These are phyloP conservation scores for Arrhamphus sclerolepis DNA, from an alignment of 2,797 vertebrate species.

Conservation along the genomic window DNA sequence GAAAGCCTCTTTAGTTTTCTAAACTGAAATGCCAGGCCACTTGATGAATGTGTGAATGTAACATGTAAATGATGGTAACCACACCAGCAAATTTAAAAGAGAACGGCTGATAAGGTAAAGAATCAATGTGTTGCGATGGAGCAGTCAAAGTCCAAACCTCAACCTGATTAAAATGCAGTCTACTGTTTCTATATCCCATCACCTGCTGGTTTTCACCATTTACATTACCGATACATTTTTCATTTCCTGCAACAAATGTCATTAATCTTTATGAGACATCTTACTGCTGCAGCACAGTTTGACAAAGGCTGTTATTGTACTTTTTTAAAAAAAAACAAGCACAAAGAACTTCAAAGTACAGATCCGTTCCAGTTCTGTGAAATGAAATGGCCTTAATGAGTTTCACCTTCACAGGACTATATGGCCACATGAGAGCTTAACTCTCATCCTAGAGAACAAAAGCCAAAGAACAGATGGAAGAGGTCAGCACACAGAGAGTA, in stretches of 20 bases:
- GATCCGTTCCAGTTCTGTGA: constrained; percentile 36
- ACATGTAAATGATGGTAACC: no score
- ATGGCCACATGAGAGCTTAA: constrained; percentile 49
- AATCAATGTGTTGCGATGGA: no score
- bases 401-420: constrained; percentile 51
- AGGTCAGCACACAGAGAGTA: constrained; percentile 62
- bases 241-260: constrained; percentile 14
- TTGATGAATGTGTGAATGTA: no score
- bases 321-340: constrained; percentile 5
- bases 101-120: no score
- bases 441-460: constrained; percentile 57
- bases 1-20: no score
- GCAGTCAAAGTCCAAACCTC: no score
- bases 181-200: neutral
- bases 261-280: constrained; percentile 5
- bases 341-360: constrained; percentile 8
- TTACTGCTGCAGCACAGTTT: neutral
- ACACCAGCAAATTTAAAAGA: no score
- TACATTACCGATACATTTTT: constrained; percentile 7
- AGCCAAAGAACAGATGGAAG: constrained; percentile 60
- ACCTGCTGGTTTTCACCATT: neutral
- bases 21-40: no score
- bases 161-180: no score
- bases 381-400: constrained; percentile 59
- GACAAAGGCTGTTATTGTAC: constrained; percentile 9